These are phyloP conservation scores for Sycobia sp. DNA, from an alignment of 1,140 invertebrate genomes.

Conservation along the genomic window DNA sequence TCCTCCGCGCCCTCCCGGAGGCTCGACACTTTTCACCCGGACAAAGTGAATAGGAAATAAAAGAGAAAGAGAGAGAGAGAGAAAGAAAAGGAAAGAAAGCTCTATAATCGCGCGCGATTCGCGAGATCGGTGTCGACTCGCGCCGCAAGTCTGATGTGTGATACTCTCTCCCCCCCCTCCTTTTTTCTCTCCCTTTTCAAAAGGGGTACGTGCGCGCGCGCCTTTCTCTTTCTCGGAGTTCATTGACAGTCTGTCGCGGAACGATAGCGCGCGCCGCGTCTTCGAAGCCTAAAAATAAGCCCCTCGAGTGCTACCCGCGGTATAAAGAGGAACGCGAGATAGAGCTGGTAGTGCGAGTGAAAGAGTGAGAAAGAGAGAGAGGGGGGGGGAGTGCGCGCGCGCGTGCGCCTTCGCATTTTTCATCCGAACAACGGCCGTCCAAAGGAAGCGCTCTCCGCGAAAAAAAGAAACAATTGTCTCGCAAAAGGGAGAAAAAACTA, in stretches of 20 bases:
- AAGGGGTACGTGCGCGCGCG: too few species aligned
- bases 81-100: too few species aligned
- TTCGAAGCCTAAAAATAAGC: conserved; percentile 34
- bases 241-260: conserved; percentile 36
- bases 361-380: background rate
- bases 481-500: conserved; percentile 1
- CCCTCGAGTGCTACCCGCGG: conserved; percentile 18
- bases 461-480: background rate
- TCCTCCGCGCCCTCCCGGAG: background rate
- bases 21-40: background rate
- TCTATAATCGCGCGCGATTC: background rate
- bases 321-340: conserved; percentile 20
- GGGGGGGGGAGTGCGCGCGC: too few species aligned
- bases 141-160: conserved; percentile 1
- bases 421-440: conserved; percentile 9
- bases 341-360: too few species aligned
- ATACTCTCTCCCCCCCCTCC: background rate
- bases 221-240: conserved; percentile 30
- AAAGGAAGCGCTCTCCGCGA: conserved; percentile 8
- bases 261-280: conserved; percentile 25
- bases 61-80: too few species aligned
- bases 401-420: too few species aligned
- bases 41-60: conserved; percentile 14
- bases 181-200: conserved; percentile 12
- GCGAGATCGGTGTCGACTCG: conserved; percentile 1